phyloP scores from a whole-genome alignment of 1,140 invertebrate species.

The Archegozetes longisetosus region DNA sequence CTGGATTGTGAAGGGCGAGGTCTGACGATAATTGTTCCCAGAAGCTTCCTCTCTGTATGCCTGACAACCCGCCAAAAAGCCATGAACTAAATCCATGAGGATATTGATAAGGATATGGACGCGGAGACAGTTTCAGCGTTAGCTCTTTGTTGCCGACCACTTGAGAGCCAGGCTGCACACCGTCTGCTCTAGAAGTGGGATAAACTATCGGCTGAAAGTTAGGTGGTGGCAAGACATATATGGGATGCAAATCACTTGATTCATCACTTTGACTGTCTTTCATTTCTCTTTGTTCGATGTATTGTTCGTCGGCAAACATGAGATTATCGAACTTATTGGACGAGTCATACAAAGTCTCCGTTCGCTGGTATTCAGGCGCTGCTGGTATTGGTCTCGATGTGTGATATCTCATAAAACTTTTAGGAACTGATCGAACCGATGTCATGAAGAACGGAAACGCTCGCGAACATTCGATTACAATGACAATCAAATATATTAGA shows the following conservation, averaged over 20 bases:
- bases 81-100: neutral
- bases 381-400: neutral
- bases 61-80: neutral
- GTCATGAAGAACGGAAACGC: too few species aligned
- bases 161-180: neutral
- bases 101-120: neutral
- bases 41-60: neutral
- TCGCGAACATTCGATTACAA: too few species aligned
- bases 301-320: neutral
- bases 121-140: too few species aligned
- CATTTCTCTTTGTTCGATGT: neutral
- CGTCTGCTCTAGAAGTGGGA: neutral
- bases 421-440: too few species aligned
- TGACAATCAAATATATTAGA: too few species aligned
- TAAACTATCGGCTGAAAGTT: slow-evolving; percentile 17
- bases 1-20: neutral
- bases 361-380: too few species aligned
- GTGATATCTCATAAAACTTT: too few species aligned
- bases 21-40: neutral
- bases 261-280: neutral
- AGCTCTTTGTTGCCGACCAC: neutral
- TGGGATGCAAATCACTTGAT: slow-evolving; percentile 6
- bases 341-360: neutral
- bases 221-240: slow-evolving; percentile 18
- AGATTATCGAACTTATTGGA: neutral